phyloP scores from a whole-genome alignment of 2,797 vertebrate species.

The Myioborus melanocephalus region DNA sequence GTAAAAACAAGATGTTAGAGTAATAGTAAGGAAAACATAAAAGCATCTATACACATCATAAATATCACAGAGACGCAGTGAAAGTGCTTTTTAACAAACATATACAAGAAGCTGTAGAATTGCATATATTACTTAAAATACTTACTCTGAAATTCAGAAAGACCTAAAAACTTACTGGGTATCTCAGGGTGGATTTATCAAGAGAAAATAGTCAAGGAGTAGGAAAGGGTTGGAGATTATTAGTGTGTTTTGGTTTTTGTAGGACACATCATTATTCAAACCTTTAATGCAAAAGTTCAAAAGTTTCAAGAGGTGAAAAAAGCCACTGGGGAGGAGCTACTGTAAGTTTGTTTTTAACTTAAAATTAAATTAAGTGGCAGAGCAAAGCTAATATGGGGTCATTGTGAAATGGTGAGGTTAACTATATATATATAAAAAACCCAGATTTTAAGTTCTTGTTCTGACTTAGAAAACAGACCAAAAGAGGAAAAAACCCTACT shows the following conservation, averaged over 20 bases:
- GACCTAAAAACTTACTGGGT: background rate
- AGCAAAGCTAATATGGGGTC: background rate
- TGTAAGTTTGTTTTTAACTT: background rate
- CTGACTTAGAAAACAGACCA: background rate
- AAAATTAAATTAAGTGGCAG: background rate
- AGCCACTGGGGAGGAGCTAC: background rate
- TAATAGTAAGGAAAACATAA: background rate
- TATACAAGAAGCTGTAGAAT: background rate
- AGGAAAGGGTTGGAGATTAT: accelerated
- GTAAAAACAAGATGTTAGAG: background rate
- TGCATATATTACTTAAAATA: background rate
- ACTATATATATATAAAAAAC: background rate
- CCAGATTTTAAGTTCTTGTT: background rate
- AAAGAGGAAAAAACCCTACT: background rate
- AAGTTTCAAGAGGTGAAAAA: background rate
- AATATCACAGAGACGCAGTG: background rate
- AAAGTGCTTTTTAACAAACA: background rate
- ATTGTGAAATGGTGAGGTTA: background rate
- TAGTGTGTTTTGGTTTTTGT: background rate
- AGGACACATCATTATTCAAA: background rate
- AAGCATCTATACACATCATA: background rate
- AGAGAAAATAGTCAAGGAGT: background rate
- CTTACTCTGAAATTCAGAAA: background rate
- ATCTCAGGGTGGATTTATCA: background rate
- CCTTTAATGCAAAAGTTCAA: background rate